A percentile compares a stretch with the other conserved stretches of the same genome.
Evolutionary conservation across 2,113 vertebrate genomes (phyloP).

Genomic region (Leptocoma aspasia): DNA sequence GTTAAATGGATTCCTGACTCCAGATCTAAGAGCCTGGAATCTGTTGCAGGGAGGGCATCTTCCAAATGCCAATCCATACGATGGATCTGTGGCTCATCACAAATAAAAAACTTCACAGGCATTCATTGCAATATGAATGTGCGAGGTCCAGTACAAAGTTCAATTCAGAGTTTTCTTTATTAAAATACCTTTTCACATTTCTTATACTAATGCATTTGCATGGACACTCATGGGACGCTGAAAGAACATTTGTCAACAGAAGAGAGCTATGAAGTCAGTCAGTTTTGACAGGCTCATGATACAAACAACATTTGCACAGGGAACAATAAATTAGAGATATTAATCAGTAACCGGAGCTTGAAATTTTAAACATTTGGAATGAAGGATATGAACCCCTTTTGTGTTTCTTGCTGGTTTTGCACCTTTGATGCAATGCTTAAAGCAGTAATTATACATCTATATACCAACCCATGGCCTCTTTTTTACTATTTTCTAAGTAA

Average conservation of each 20-base stretch:
- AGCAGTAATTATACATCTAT: background rate
- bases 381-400: background rate
- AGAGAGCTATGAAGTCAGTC: background rate
- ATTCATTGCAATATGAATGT: background rate
- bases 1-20: background rate
- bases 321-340: constrained; percentile 73
- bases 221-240: background rate
- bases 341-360: constrained; percentile 40
- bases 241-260: background rate
- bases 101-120: background rate
- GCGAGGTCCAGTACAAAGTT: constrained; percentile 38
- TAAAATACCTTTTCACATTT: constrained; percentile 49
- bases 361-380: background rate
- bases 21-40: background rate
- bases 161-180: constrained; percentile 73
- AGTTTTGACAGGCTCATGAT: background rate
- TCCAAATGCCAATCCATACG: background rate
- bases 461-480: background rate
- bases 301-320: constrained; percentile 50
- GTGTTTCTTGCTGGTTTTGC: constrained; percentile 13
- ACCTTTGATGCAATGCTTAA: background rate
- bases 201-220: constrained; percentile 6
- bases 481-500: background rate
- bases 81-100: background rate
- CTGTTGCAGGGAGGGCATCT: background rate